Evolutionary conservation across 2,888 invertebrate genomes (phyloP), one percentile per base, ranked within the genome.

Genomic region (Ochlodes sylvanus): DNA sequence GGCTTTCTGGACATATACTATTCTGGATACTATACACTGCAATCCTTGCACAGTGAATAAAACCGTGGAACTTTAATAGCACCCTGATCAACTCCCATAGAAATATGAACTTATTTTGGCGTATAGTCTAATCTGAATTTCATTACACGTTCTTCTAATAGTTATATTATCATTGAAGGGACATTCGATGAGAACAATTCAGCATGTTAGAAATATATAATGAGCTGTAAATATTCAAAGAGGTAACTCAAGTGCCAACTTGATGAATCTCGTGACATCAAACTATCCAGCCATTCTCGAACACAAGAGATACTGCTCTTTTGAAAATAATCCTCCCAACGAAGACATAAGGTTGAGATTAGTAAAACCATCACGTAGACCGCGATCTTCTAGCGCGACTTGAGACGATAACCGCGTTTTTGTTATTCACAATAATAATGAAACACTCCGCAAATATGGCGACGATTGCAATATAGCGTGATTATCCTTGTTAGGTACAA

Each of bases 401-500:
- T 54, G 54, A 54, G 54, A 54, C 7, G 54, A 7, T 54, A 54
- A 54, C 54, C 54, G 54, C 54, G 7, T 54, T 54, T 54, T 54
- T 54, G 32, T 54, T 32, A 54, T 54, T n/a, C n/a, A 54, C 54
- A 54, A 54, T 32, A 54, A 54, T 54, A 32, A 54, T 54, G 54
- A 54, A 54, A 54, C 32, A 32, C 7, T 32, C n/a, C 1, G 54
- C n/a, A 32, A 32, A 32, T 32, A 32, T 14, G 7, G 54, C n/a
- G 32, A n/a, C 19, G 50, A 54, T 54, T 54, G 54, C n/a, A 32
- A 32, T 14, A 54, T n/a, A 32, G 32, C n/a, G 32, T 32, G 14
- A 32, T 54, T 54, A 27, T 54, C n/a, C 54, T 54, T 54, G 19
- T 54, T 3, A 1, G 0, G 38, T 38, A 38, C 2, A 52, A 52